These are phyloP conservation scores for Hydriomena furcata DNA, from an alignment of 2,888 invertebrate genomes.

Conservation along the genomic window DNA sequence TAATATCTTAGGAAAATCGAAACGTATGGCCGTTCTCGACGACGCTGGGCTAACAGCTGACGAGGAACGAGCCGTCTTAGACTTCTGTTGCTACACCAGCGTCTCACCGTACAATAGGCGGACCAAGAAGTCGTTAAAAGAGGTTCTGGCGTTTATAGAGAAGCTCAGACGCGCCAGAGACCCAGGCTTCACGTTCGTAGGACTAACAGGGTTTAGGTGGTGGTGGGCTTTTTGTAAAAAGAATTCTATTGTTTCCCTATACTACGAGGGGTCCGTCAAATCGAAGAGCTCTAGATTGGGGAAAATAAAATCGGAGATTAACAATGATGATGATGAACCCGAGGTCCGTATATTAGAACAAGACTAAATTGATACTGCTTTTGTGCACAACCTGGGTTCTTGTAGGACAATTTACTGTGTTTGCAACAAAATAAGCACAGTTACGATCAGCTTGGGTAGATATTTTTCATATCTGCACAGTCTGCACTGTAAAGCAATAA, in stretches of 20 bases:
- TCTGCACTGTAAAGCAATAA: too few species aligned
- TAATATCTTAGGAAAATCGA: constrained; percentile 90
- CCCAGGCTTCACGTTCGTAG: constrained; percentile 86
- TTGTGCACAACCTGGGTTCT: too few species aligned
- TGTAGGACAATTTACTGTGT: too few species aligned
- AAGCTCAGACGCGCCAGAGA: constrained; percentile 82
- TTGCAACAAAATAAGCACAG: too few species aligned
- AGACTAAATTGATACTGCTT: neutral
- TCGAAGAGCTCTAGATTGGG: constrained; percentile 33
- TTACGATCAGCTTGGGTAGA: too few species aligned
- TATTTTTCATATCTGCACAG: too few species aligned
- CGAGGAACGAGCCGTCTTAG: constrained; percentile 87
- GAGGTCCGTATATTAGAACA: neutral
- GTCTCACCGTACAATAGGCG: constrained; percentile 88
- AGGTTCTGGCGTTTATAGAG: constrained; percentile 86
- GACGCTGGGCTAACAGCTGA: constrained; percentile 84
- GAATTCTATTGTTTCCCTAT: constrained; percentile 87
- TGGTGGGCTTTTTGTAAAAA: constrained; percentile 94
- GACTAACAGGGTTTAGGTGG: constrained; percentile 90
- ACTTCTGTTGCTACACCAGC: constrained; percentile 89
- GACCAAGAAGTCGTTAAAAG: constrained; percentile 86
- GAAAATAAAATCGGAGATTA: constrained; percentile 51
- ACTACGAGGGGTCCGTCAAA: constrained; percentile 53
- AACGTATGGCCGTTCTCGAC: constrained; percentile 89
- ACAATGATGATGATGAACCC: constrained; percentile 14